Base-by-base conservation (phyloP, 2,888 invertebrate species). In the Coelopa pilipes region DNA sequence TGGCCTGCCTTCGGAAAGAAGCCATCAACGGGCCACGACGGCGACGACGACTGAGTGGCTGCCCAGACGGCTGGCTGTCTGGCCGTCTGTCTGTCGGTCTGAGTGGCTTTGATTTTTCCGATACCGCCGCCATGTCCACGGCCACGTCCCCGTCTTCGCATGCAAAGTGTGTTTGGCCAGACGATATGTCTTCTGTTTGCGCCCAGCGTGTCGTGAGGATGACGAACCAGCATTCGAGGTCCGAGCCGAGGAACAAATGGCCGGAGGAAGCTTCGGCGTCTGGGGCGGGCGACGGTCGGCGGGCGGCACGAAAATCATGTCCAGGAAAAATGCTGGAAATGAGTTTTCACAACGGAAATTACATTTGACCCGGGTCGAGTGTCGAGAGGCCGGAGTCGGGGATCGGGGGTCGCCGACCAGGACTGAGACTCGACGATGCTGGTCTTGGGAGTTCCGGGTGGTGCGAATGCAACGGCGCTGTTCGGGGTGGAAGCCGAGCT, bases 101-200 rank as follows among this genome's bases (percentile, higher is more conserved):
- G 13, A 57, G 12, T 70, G 70, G 53, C 70, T 70, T 70, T 70
- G 70, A 70, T 70, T 70, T 70, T 45, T 45, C 70, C 70, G 70
- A 60, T 63, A 69, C 19, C 34, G 69, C 57, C 69, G 45, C 45
- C 69, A 69, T 69, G 69, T 69, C 69, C 57, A 55, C 34, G 55
- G 45, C 45, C 69, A 69, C 57, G 69, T 69, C 69, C 57, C 34
- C 34, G 55, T n/a, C 68, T 55, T 55, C 3, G 68, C 13, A 49
- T 66, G 50, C 24, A 21, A 21, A 12, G 19, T 59, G 57, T 19
- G 19, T 59, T 55, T 55, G 19, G 55, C 12, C 24, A 13, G 7
- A 10, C 7, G n/a, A 19, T 55, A 55, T 55, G 11, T 55, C 17
- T 55, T 10, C 7, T n/a, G 15, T 57, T 57, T 57, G 11, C 12